Evolutionary conservation across 2,888 invertebrate genomes (phyloP), one percentile per base, ranked within the genome.

Genomic region (Urechis unicinctus): DNA sequence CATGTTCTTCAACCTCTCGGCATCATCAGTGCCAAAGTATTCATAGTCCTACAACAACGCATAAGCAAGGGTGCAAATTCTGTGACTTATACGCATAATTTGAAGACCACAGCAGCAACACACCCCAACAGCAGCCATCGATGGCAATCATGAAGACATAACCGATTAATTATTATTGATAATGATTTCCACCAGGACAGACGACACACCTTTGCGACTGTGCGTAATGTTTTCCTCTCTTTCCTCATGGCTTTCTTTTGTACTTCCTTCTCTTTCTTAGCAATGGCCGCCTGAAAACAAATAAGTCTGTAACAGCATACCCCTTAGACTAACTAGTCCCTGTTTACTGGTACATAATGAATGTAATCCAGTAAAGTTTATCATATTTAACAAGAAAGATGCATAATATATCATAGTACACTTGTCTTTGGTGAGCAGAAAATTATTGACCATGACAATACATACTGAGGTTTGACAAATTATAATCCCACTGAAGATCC

Each of bases 171-270:
- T n/a, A n/a, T n/a, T n/a, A n/a, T n/a, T n/a, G n/a, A n/a, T n/a
- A n/a, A n/a, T n/a, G n/a, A n/a, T n/a, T n/a, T n/a, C n/a, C 17
- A 36, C 17, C 9, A 36, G 36, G 17, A 13, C 36, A 9, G 17
- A 36, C 36, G 9, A 30, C 41, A 46, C n/a, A 65, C 65, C 62
- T 65, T 65, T 41, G 59, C 50, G 29, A 53, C 46, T 25, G 58
- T 61, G 45, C 77, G 66, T 21, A 80, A 62, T 6, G 66, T 65
- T 66, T 94, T 94, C 17, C 89, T 83, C 75, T 94, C 92, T 71
- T 89, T 91, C 66, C 92, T 89, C 36, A 94, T 77, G 41, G 86
- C 85, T 74, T 89, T 91, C 76, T 92, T 94, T 65, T 85, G 83
- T 21, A 84, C 85, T 70, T 94, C 94, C 36, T 89, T 85, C 71